Percentiles rank a stretch among this genome's conserved stretches.
phyloP scores from a whole-genome alignment of 2,888 invertebrate genomes.

The Sphaerophoria taeniata region DNA sequence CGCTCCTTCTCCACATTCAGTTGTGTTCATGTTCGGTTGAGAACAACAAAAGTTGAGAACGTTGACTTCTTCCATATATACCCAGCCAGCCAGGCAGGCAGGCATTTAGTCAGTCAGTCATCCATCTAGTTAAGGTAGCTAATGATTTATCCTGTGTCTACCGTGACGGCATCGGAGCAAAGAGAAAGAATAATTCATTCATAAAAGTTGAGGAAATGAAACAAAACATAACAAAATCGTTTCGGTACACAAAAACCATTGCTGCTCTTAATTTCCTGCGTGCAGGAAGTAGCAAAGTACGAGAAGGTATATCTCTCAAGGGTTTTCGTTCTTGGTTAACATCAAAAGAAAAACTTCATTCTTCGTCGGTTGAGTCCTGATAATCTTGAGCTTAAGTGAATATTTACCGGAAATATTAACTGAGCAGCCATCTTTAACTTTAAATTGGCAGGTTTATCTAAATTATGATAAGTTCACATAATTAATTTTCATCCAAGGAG shows the following conservation, averaged over 20 bases:
- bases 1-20: background rate
- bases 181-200: constrained; percentile 37
- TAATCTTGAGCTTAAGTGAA: constrained; percentile 49
- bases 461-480: constrained; percentile 69
- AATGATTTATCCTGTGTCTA: constrained; percentile 55
- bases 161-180: constrained; percentile 25
- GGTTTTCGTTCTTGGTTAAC: background rate
- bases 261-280: constrained; percentile 29
- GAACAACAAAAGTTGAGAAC: background rate
- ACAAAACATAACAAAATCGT: constrained; percentile 13
- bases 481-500: constrained; percentile 63
- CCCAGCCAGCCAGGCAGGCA: background rate
- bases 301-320: background rate
- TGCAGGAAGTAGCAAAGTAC: constrained; percentile 15
- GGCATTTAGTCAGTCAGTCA: background rate
- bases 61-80: background rate
- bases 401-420: constrained; percentile 51
- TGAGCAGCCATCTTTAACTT: constrained; percentile 35
- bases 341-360: constrained; percentile 28
- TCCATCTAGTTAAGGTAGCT: constrained; percentile 2
- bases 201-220: constrained; percentile 27
- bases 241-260: constrained; percentile 45
- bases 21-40: background rate
- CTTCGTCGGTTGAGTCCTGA: constrained; percentile 24
- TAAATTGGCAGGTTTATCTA: constrained; percentile 49